Evolutionary conservation across 2,113 vertebrate species (phyloP), one percentile per base, ranked within the genome.

Genomic region (Brachionichthys hirsutus): DNA sequence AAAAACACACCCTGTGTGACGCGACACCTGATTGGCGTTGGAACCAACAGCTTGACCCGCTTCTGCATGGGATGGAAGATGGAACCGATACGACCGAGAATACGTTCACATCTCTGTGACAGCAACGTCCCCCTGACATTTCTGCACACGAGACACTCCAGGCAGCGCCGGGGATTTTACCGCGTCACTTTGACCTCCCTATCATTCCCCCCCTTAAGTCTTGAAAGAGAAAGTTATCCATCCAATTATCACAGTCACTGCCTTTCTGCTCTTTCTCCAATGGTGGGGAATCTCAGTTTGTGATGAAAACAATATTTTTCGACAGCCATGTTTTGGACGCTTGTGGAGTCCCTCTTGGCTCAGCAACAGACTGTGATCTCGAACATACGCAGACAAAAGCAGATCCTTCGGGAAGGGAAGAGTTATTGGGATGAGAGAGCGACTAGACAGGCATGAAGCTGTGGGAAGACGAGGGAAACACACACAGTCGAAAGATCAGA

Each of bases 391-490:
- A 51, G 12, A 46, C 57, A 53, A 20, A 42, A n/a, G n/a, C 38
- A 1, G 38, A 9, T 65, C 70, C 52, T 50, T 15, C 18, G 58
- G 59, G 56, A 71, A 16, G 20, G 60, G 44, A 50, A 47, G 54
- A 54, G 67, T 69, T 75, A 75, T 73, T 62, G 16, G 56, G 60
- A 83, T 54, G 68, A 67, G 52, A 55, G 66, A 54, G 42, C 1
- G 19, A 47, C 54, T 47, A 63, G 61, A 75, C 73, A 70, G 58
- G 68, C 67, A 62, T 41, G 20, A 52, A 60, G 55, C 38, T 58
- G 55, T 62, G 40, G 41, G 67, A 60, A 65, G 20, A 73, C 53
- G 45, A 75, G 38, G 19, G 12, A 18, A 8, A 12, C 46, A 63
- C 52, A 63, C 24, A 60, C 49, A n/a, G 43, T 16, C 55, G 18